Evolutionary conservation across 2,797 vertebrate species (phyloP).

Genomic region (Enteromius anoplus): DNA sequence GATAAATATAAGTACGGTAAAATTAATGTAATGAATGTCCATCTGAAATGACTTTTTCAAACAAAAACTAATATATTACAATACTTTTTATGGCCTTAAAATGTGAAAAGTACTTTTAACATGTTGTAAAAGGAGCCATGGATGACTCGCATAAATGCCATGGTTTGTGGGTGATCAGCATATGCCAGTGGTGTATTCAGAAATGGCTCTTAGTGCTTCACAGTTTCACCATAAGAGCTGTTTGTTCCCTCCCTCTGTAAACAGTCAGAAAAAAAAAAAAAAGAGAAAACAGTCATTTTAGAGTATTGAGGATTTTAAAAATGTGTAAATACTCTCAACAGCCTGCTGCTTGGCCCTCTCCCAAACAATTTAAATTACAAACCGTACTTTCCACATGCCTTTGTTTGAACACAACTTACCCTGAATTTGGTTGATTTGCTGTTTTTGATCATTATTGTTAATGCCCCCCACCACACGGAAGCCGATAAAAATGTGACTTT

Average conservation of each 20-base stretch:
- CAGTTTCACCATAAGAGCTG: constrained; percentile 43
- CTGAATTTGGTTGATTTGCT: constrained; percentile 17
- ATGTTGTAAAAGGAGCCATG: neutral
- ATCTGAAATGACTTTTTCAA: neutral
- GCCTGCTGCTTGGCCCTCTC: constrained; percentile 35
- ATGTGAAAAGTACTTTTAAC: neutral
- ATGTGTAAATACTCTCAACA: constrained; percentile 31
- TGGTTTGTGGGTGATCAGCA: constrained; percentile 47
- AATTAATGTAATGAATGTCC: too few species aligned
- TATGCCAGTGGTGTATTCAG: constrained; percentile 61
- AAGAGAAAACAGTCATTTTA: constrained; percentile 20
- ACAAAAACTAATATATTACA: neutral
- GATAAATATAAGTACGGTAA: neutral
- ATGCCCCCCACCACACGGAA: neutral
- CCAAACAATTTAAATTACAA: constrained; percentile 38
- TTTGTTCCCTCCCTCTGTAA: constrained; percentile 30
- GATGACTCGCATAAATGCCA: neutral
- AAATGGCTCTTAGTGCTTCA: constrained; percentile 55
- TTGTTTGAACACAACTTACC: constrained; percentile 36
- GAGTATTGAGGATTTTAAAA: constrained; percentile 43
- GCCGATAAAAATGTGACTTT: neutral
- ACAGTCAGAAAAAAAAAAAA: constrained; percentile 22
- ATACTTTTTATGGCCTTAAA: neutral
- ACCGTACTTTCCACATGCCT: constrained; percentile 17
- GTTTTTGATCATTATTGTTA: constrained; percentile 51